A percentile compares a stretch with the other conserved stretches of the same genome.
These are phyloP conservation scores for Cryptomyrus ogoouensis DNA, from an alignment of 2,113 vertebrate genomes.

Conservation along the genomic window DNA sequence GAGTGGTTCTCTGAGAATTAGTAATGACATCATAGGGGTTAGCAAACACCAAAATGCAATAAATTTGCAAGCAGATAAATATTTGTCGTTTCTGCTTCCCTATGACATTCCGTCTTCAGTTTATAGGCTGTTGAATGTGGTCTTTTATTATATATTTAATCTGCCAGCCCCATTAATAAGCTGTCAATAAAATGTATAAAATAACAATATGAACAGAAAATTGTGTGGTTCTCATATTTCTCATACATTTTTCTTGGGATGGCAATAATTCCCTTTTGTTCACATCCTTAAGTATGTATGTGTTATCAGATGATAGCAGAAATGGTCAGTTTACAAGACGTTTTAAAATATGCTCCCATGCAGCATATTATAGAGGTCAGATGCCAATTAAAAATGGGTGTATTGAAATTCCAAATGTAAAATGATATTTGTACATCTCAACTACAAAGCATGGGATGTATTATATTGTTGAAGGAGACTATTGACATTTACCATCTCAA, in stretches of 20 bases:
- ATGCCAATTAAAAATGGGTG: neutral
- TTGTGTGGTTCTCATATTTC: neutral
- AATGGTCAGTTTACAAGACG: neutral
- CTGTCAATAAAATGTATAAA: constrained; percentile 15
- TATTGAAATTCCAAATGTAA: neutral
- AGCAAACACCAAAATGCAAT: neutral
- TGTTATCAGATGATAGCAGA: neutral
- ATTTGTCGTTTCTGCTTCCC: neutral
- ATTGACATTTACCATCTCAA: neutral
- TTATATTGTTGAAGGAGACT: neutral
- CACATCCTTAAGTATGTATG: neutral
- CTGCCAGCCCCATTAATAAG: constrained; percentile 12
- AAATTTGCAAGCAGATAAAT: neutral
- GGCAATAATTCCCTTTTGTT: neutral
- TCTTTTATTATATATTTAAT: neutral
- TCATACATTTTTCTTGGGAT: neutral
- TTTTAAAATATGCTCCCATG: neutral
- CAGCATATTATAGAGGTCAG: neutral
- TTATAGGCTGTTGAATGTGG: neutral
- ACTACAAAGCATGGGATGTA: neutral
- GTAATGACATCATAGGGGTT: neutral
- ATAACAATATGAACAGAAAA: constrained; percentile 2
- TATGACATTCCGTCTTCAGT: neutral
- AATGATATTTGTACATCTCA: neutral
- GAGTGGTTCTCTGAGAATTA: neutral